Conservation (phyloP, 2,113 vertebrate species). For the Manacus vitellinus region DNA sequence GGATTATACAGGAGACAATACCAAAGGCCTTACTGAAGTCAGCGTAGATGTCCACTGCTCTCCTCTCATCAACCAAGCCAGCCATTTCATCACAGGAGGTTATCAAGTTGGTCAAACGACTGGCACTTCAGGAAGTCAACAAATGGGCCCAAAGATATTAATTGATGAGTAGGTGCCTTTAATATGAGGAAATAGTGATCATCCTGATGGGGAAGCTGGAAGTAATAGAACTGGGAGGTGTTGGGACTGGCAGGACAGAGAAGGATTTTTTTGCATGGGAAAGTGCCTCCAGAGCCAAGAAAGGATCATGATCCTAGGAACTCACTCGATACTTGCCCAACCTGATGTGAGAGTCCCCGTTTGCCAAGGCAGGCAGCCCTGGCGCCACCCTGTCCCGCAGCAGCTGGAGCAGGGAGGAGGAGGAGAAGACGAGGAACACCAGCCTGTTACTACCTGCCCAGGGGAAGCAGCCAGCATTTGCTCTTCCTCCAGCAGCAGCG, state of each 20-base stretch:
- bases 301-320: slow-evolving; percentile 27
- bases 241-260: not conserved
- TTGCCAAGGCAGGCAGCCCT: slow-evolving; percentile 23
- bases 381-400: slow-evolving; percentile 21
- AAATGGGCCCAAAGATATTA: not conserved
- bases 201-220: not conserved
- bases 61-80: not conserved
- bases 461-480: not conserved
- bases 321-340: not conserved
- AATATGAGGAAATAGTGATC: not conserved
- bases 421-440: not conserved
- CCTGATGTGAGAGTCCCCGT: slow-evolving; percentile 18
- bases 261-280: slow-evolving; percentile 10
- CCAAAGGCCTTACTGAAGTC: not conserved
- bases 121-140: not conserved
- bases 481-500: not conserved
- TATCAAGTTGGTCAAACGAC: not conserved
- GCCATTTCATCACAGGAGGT: not conserved
- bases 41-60: not conserved
- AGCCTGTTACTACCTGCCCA: slow-evolving; percentile 30
- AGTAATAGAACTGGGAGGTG: not conserved
- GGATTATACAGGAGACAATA: not conserved
- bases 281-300: slow-evolving; percentile 49
- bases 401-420: not conserved
- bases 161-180: not conserved